Conservation (phyloP, 2,888 invertebrate species). For the Orthosia gracilis region DNA sequence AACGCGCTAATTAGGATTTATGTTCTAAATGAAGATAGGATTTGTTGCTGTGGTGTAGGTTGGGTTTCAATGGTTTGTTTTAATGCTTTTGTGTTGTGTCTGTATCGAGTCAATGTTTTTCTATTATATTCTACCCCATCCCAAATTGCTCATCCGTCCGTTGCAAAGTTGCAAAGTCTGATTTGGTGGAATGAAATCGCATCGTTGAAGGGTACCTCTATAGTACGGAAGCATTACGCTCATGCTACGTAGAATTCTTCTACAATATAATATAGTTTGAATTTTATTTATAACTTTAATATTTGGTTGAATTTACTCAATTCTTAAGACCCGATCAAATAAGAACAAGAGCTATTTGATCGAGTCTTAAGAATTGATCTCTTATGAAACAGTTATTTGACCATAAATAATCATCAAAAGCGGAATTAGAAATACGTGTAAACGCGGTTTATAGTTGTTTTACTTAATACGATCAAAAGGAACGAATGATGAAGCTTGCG, state of each 20-base stretch:
- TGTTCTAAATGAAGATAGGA: conserved; percentile 20
- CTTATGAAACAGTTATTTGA: background rate
- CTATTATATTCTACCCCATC: no score
- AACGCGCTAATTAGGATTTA: conserved; percentile 53
- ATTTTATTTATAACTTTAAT: background rate
- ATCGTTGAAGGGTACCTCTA: background rate
- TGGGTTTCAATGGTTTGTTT: background rate
- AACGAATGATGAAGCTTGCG: conserved; percentile 45
- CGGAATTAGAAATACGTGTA: conserved; percentile 17
- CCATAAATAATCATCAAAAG: conserved; percentile 37
- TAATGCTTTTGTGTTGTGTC: no score
- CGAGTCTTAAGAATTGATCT: background rate
- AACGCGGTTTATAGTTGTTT: conserved; percentile 49
- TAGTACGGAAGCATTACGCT: background rate
- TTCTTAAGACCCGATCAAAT: background rate
- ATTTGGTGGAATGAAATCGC: background rate
- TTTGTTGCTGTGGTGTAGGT: background rate
- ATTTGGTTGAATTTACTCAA: conserved; percentile 5
- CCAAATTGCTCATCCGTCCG: no score
- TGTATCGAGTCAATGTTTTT: no score
- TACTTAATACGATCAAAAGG: conserved; percentile 56
- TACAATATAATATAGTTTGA: background rate
- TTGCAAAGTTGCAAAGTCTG: background rate
- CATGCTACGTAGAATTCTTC: background rate
- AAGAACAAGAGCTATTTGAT: background rate